Evolutionary conservation across 2,113 vertebrate species (phyloP), one percentile per base, ranked within the genome.

Genomic region (Anolis sagrei): DNA sequence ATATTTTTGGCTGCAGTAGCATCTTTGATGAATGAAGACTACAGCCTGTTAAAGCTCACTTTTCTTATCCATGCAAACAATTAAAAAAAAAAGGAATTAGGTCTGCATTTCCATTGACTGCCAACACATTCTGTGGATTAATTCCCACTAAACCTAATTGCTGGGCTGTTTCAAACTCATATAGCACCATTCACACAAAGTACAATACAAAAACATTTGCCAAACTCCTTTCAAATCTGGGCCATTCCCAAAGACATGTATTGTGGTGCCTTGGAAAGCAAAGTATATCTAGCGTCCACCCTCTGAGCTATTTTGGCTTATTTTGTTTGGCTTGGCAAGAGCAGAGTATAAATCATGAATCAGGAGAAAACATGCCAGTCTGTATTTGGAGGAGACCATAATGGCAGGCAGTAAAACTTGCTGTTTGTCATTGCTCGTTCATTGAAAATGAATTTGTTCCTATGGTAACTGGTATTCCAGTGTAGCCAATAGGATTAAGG

Each of bases 361-460:
- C 61, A 75, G 69, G n/a, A 11, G n/a, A 34, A 75, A 88, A 86
- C 23, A 62, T 80, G 84, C 84, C 84, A 86, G 66, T 86, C 77
- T 86, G 77, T 86, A 51, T 69, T 87, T 82, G 80, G 72, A 87
- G 87, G 2, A 81, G 25, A 76, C 2, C 1, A 64, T 87, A 87
- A 82, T 48, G 4, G 4, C 82, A 76, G 84, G 23, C 14, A 32
- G 11, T 32, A 88, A 88, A 86, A 34, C 73, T 70, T 81, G 19
- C 51, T 85, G 64, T 75, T 86, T 86, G 78, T 86, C 77, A 75
- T 64, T 81, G 84, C 69, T 74, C 16, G 23, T 86, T 80, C 77
- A 81, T 51, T 86, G 77, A 73, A 81, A 86, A 86, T 81, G 84
- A 51, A 86, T 86, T 86, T 86, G 76, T 13, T 81, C 5, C 58